Percentiles rank a stretch among this genome's conserved stretches.
Evolutionary conservation across 2,797 vertebrate genomes (phyloP).

Genomic region (Sebastes matsubarae): DNA sequence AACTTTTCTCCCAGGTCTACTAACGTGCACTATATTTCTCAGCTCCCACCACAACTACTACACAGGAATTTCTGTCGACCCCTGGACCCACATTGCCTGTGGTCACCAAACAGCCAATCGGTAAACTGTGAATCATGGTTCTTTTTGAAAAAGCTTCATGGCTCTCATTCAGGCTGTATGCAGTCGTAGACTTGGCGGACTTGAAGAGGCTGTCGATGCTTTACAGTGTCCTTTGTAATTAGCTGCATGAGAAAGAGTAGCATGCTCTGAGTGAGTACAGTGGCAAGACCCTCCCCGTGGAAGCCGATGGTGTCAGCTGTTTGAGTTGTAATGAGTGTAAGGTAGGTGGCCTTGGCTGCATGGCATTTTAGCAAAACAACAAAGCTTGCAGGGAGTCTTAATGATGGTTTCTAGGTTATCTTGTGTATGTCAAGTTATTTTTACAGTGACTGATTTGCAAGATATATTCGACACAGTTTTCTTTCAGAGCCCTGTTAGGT

Average conservation of each 20-base stretch:
- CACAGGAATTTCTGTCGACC: slow-evolving; percentile 67
- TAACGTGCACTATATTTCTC: slow-evolving; percentile 75
- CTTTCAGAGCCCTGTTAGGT: background rate
- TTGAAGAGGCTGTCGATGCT: slow-evolving; percentile 39
- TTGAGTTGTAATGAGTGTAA: slow-evolving; percentile 20
- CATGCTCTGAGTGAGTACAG: slow-evolving; percentile 49
- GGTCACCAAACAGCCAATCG: slow-evolving; percentile 71
- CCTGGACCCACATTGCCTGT: slow-evolving; percentile 59
- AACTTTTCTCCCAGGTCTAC: slow-evolving; percentile 43
- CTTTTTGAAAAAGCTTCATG: slow-evolving; percentile 39
- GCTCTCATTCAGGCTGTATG: slow-evolving; percentile 43
- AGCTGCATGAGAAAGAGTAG: slow-evolving; percentile 57
- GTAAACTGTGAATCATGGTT: slow-evolving; percentile 71
- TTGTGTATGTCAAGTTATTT: background rate
- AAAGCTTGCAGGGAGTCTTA: slow-evolving; percentile 9
- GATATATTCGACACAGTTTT: background rate
- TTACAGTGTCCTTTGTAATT: slow-evolving; percentile 33
- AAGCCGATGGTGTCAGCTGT: slow-evolving; percentile 23
- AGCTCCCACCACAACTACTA: slow-evolving; percentile 73
- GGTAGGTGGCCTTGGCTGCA: slow-evolving; percentile 52
- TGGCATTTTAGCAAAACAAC: slow-evolving; percentile 37
- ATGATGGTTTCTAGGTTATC: background rate
- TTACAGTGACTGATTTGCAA: background rate
- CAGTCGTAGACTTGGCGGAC: slow-evolving; percentile 29
- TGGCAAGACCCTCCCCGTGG: slow-evolving; percentile 9